phyloP scores from a whole-genome alignment of 2,888 invertebrate species.

The Alitta virens region DNA sequence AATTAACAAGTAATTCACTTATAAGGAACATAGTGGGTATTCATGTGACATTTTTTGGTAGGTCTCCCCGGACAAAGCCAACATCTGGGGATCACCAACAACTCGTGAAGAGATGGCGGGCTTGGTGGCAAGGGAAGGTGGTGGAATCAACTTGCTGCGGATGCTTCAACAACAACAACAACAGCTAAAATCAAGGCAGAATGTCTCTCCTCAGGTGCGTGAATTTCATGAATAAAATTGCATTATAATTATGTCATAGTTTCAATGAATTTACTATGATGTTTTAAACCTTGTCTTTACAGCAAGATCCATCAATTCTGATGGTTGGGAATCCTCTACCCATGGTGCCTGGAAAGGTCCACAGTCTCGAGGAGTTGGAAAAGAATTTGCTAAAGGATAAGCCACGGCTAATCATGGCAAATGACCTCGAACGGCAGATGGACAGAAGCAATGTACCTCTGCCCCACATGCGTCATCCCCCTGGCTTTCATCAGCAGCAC shows the following conservation, averaged over 20 bases:
- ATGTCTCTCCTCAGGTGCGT: background rate
- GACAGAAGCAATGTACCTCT: background rate
- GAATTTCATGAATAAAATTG: background rate
- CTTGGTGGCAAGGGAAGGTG: conserved; percentile 3
- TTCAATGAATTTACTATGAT: background rate
- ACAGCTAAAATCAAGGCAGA: background rate
- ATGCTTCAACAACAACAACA: conserved; percentile 5
- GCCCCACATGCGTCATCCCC: background rate
- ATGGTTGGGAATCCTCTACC: conserved; percentile 7
- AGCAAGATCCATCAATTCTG: conserved; percentile 12
- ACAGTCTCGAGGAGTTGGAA: conserved; percentile 9
- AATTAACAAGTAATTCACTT: too few species aligned
- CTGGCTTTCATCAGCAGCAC: background rate
- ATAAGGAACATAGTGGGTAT: too few species aligned
- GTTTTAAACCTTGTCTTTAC: background rate
- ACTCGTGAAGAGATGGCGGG: conserved; percentile 23
- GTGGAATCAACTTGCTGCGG: conserved; percentile 7
- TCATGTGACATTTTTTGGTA: conserved; percentile 16
- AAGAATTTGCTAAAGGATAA: conserved; percentile 10
- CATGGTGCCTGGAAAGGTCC: background rate
- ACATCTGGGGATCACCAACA: conserved; percentile 52
- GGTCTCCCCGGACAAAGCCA: conserved; percentile 47
- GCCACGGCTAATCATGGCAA: conserved; percentile 6
- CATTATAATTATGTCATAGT: background rate
- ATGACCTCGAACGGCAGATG: conserved; percentile 20